Conservation (phyloP, 2,888 invertebrate genomes). For the Tanaodytes sp. region DNA sequence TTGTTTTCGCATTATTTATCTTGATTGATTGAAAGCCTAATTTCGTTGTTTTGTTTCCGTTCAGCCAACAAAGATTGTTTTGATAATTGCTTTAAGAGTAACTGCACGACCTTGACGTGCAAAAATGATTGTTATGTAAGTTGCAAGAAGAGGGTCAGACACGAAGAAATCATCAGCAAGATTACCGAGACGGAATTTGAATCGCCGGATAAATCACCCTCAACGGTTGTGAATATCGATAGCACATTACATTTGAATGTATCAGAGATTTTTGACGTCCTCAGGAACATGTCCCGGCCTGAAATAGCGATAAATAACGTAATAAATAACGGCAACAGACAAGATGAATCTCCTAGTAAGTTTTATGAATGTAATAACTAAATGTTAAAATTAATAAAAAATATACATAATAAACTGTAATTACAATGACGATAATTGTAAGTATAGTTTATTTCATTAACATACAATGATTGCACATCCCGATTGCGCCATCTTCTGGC, state of each 20-base stretch:
- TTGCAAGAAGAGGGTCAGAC: conserved; percentile 62
- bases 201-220: conserved; percentile 49
- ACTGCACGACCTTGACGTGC: conserved; percentile 59
- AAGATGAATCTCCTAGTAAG: background rate
- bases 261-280: background rate
- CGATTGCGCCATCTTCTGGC: too few relatives aligned
- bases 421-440: too few relatives aligned
- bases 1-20: too few relatives aligned
- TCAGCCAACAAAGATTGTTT: conserved; percentile 51
- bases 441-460: too few relatives aligned
- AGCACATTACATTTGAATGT: conserved; percentile 45
- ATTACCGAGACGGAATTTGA: conserved; percentile 62
- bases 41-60: background rate
- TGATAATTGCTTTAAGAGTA: conserved; percentile 57
- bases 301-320: conserved; percentile 27
- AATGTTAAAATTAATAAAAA: too few relatives aligned
- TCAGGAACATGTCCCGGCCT: conserved; percentile 6
- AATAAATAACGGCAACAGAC: conserved; percentile 47
- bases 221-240: conserved; percentile 63
- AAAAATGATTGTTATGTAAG: conserved; percentile 62
- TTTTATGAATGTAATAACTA: too few relatives aligned
- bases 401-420: too few relatives aligned
- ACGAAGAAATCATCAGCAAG: conserved; percentile 55
- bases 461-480: too few relatives aligned
- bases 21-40: too few relatives aligned